Conservation (phyloP, 1,140 invertebrate species). For the Hyles vespertilio region DNA sequence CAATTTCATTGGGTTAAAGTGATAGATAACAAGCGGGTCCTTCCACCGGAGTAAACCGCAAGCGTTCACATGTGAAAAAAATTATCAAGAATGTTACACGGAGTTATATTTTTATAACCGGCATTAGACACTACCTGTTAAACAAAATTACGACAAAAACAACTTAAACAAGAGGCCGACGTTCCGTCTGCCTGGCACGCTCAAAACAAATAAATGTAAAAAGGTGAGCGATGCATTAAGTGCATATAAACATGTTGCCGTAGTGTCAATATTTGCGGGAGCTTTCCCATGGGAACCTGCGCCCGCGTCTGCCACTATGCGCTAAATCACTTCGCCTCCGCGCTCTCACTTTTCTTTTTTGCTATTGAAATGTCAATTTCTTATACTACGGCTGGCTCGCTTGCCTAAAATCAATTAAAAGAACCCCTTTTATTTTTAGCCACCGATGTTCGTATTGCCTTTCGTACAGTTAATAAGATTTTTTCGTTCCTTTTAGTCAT, state of each 20-base stretch:
- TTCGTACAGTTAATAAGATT: no score
- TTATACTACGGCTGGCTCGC: constrained; percentile 26
- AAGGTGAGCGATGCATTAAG: constrained; percentile 73
- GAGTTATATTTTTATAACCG: constrained; percentile 36
- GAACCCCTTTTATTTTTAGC: constrained; percentile 13
- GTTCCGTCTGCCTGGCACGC: constrained; percentile 61
- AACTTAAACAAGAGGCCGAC: constrained; percentile 64
- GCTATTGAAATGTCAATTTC: constrained; percentile 68
- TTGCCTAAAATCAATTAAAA: constrained; percentile 56
- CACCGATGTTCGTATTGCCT: neutral
- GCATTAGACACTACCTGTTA: constrained; percentile 57
- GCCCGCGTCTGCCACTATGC: constrained; percentile 28
- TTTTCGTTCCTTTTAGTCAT: no score
- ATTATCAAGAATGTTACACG: constrained; percentile 5
- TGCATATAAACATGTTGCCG: constrained; percentile 73
- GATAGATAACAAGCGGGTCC: constrained; percentile 4
- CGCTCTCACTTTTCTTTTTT: constrained; percentile 53
- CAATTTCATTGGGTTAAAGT: constrained; percentile 7
- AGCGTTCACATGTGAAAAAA: neutral
- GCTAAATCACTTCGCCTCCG: constrained; percentile 65
- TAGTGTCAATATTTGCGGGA: constrained; percentile 72
- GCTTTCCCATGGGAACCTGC: constrained; percentile 70
- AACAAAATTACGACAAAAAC: constrained; percentile 68
- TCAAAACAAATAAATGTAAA: constrained; percentile 70
- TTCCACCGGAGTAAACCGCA: constrained; percentile 2